phyloP scores from a whole-genome alignment of 2,888 invertebrate genomes.

The Neocrepidodera transversa region DNA sequence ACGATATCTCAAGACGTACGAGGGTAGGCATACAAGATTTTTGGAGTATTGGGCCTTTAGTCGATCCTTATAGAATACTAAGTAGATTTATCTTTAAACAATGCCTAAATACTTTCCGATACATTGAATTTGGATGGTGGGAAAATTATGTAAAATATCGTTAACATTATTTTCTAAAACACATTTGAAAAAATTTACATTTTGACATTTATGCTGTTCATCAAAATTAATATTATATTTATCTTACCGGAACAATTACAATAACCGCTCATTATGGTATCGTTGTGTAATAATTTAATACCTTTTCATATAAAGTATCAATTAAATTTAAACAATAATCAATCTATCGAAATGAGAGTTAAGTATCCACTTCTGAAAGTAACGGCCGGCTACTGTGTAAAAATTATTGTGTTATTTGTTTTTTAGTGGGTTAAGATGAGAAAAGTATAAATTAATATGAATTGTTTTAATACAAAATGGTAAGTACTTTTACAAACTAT shows the following conservation, averaged over 20 bases:
- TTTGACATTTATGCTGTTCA: background rate
- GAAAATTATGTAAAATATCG: too few species aligned
- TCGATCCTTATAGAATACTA: too few species aligned
- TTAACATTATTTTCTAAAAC: too few species aligned
- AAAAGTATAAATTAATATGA: background rate
- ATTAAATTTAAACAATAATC: constrained; percentile 11
- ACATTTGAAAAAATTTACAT: too few species aligned
- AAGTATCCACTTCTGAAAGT: background rate
- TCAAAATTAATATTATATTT: background rate
- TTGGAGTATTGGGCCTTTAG: too few species aligned
- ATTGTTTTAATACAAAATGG: background rate
- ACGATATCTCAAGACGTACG: too few species aligned
- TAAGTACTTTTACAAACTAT: background rate
- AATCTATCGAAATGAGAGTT: background rate
- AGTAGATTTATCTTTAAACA: too few species aligned
- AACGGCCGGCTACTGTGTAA: background rate
- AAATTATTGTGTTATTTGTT: too few species aligned
- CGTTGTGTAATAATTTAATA: constrained; percentile 9
- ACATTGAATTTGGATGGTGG: too few species aligned
- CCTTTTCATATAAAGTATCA: constrained; percentile 18
- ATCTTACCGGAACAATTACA: constrained; percentile 12
- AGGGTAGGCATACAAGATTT: too few species aligned
- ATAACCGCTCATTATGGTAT: constrained; percentile 9
- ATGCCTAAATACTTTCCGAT: too few species aligned
- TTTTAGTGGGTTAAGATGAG: too few species aligned